Percentiles rank a stretch among this genome's conserved stretches.
phyloP scores from a whole-genome alignment of 2,113 vertebrate genomes.

The Hippopotamus amphibius region DNA sequence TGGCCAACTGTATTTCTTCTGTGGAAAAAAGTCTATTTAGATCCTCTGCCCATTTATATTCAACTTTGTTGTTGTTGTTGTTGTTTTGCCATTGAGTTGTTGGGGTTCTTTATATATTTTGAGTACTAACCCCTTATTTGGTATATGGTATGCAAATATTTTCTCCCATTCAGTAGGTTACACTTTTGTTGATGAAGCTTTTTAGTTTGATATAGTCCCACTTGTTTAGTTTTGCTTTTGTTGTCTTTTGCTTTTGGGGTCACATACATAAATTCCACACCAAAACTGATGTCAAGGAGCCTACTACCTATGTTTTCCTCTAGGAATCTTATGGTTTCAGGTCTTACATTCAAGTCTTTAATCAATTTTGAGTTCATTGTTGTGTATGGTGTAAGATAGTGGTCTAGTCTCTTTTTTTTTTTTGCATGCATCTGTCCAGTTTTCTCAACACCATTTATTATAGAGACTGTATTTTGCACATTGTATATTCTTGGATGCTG shows the following conservation, averaged over 20 bases:
- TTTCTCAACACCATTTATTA: not conserved
- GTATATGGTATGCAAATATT: not conserved
- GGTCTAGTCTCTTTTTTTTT: not conserved
- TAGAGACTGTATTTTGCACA: not conserved
- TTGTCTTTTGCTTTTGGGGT: not conserved
- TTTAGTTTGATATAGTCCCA: not conserved
- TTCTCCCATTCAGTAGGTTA: not conserved
- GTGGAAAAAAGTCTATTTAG: not conserved
- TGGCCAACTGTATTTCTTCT: not conserved
- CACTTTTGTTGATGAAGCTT: not conserved
- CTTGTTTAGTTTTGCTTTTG: not conserved
- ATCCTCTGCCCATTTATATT: not conserved
- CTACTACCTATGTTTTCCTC: not conserved
- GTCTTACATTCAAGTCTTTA: not conserved
- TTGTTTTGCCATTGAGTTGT: not conserved
- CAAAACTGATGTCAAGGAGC: not conserved
- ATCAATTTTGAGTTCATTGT: not conserved
- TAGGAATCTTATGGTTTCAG: not conserved
- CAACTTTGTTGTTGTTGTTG: too few relatives aligned
- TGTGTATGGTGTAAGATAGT: not conserved
- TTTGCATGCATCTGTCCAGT: not conserved
- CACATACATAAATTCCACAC: not conserved
- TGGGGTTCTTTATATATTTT: not conserved
- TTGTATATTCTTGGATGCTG: not conserved
- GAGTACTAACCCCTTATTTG: not conserved